Evolutionary conservation across 1,140 invertebrate genomes (phyloP).

Genomic region (Orchesella cincta): DNA sequence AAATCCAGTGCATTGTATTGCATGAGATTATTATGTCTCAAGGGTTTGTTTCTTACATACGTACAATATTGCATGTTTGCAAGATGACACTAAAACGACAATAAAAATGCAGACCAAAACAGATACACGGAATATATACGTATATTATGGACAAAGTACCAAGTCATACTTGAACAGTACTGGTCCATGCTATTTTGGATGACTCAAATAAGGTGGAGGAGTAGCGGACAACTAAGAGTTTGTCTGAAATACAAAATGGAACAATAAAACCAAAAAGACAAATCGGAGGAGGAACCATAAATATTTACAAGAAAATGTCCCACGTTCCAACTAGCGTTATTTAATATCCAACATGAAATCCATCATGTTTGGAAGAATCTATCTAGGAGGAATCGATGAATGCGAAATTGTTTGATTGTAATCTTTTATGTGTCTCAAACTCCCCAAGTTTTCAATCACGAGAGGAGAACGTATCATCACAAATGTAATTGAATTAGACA

Average conservation of each 20-base stretch:
- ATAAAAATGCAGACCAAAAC: slow-evolving; percentile 14
- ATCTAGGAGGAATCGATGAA: neutral
- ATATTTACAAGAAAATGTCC: slow-evolving; percentile 1
- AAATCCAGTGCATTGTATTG: neutral
- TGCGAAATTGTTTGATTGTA: neutral
- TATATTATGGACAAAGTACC: too few species aligned
- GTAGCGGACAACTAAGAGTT: neutral
- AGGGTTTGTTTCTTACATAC: neutral
- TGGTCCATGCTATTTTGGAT: too few species aligned
- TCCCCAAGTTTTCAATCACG: neutral
- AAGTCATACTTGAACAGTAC: too few species aligned
- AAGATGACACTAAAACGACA: neutral
- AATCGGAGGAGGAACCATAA: neutral
- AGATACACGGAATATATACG: too few species aligned
- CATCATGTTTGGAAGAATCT: too few species aligned
- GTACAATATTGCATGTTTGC: neutral
- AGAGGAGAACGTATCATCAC: neutral
- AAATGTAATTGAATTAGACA: neutral
- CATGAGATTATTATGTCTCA: neutral
- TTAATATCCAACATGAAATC: too few species aligned
- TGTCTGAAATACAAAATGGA: neutral
- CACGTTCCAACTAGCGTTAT: too few species aligned
- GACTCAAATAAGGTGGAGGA: too few species aligned
- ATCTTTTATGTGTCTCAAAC: too few species aligned
- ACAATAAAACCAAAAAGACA: neutral